A percentile compares a stretch with the other conserved stretches of the same genome.
phyloP scores from a whole-genome alignment of 2,113 vertebrate genomes.

The Eudyptes chrysolophus region DNA sequence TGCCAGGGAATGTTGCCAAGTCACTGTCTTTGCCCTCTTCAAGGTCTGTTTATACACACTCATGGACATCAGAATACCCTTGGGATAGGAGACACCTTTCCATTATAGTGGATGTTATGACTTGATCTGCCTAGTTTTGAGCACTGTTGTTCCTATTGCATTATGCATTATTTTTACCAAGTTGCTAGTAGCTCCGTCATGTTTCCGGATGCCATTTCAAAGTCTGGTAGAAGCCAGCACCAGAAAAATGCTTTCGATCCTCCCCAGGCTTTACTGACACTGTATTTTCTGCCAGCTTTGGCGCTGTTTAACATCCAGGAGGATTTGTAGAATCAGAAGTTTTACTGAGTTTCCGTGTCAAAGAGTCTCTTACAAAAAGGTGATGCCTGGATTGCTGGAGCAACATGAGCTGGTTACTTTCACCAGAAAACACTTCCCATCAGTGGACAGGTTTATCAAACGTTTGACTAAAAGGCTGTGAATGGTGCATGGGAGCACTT shows the following conservation, averaged over 20 bases:
- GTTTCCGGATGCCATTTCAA: background rate
- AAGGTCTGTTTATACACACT: background rate
- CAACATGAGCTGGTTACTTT: background rate
- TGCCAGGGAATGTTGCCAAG: slow-evolving; percentile 20
- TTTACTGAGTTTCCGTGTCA: background rate
- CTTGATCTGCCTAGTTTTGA: background rate
- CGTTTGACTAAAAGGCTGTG: background rate
- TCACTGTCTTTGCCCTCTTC: slow-evolving; percentile 17
- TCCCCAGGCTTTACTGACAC: background rate
- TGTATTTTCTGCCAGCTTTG: background rate
- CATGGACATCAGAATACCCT: background rate
- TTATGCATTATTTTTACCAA: background rate
- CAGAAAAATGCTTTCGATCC: background rate
- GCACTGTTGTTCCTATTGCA: background rate
- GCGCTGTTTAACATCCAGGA: background rate
- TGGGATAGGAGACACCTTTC: background rate
- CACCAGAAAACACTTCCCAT: background rate
- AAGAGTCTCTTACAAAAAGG: background rate
- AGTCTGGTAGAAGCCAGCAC: background rate
- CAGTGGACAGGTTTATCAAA: background rate
- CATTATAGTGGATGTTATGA: background rate
- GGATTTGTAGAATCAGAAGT: background rate
- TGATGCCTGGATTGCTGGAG: background rate
- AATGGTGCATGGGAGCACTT: background rate
- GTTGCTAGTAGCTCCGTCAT: background rate